Conservation (phyloP, 1,140 invertebrate genomes). For the Danaus melanippus region DNA sequence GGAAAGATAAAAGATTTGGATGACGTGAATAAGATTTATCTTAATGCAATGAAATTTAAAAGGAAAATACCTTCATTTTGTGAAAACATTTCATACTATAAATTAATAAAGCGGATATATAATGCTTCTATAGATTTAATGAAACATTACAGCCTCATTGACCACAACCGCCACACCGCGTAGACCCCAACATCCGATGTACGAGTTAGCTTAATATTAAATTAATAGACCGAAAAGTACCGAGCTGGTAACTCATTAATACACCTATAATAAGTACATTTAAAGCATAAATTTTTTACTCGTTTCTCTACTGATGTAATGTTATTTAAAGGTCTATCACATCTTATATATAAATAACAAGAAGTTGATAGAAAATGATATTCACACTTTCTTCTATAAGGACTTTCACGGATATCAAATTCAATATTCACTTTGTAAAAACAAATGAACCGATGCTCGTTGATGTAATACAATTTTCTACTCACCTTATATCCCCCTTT, state of each 20-base stretch:
- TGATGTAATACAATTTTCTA: constrained; percentile 18
- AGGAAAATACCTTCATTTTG: no score
- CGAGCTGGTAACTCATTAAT: constrained; percentile 9
- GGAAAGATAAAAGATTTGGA: no score
- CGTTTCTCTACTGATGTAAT: no score
- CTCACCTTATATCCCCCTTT: constrained; percentile 78
- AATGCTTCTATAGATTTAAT: constrained; percentile 4
- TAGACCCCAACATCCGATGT: constrained; percentile 7
- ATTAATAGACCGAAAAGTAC: constrained; percentile 13
- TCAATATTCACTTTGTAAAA: constrained; percentile 13
- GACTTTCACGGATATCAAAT: constrained; percentile 4
- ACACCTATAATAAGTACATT: no score
- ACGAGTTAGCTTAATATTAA: constrained; percentile 14
- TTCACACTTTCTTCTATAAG: neutral
- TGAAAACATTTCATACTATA: no score
- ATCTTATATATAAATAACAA: no score
- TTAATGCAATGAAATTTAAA: no score
- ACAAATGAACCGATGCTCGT: constrained; percentile 14
- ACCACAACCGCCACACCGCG: constrained; percentile 10
- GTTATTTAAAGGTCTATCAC: no score
- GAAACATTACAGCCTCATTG: constrained; percentile 6
- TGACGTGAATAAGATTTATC: no score
- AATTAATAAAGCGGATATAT: no score
- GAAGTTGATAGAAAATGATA: no score
- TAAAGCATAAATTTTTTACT: no score